Conservation (phyloP, 2,113 vertebrate genomes). For the Ailuropoda melanoleuca region DNA sequence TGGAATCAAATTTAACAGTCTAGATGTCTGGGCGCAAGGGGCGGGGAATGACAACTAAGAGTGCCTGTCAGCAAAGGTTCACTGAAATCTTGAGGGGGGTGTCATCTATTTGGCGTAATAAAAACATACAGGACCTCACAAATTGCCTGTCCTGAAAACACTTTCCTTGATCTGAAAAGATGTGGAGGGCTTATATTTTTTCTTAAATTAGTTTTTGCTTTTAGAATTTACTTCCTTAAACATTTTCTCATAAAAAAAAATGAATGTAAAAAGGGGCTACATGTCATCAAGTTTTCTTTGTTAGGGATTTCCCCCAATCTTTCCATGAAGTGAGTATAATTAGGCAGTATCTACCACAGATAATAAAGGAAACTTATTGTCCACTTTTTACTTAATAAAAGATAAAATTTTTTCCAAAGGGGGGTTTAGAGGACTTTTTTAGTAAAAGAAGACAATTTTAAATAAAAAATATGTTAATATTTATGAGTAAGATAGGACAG, state of each 20-base stretch:
- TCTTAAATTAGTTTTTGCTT: background rate
- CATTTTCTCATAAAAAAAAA: background rate
- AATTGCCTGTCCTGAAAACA: background rate
- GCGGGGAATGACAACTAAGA: background rate
- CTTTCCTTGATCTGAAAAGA: background rate
- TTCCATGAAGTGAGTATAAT: background rate
- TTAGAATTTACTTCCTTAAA: background rate
- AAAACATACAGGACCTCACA: background rate
- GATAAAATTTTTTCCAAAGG: background rate
- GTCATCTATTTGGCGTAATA: background rate
- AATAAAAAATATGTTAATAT: background rate
- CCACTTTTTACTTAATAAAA: background rate
- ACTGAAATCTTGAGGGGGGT: background rate
- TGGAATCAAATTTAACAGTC: slow-evolving; percentile 60
- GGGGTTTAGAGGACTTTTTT: background rate
- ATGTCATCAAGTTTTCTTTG: background rate
- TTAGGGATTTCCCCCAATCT: background rate
- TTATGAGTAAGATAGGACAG: background rate
- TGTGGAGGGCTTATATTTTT: background rate
- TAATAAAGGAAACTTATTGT: background rate
- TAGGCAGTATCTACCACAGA: background rate
- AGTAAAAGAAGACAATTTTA: background rate
- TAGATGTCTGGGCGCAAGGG: background rate
- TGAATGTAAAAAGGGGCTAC: background rate
- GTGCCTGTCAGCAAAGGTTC: background rate